Evolutionary conservation across 2,113 vertebrate species (phyloP).

Genomic region (Engraulis encrasicolus): DNA sequence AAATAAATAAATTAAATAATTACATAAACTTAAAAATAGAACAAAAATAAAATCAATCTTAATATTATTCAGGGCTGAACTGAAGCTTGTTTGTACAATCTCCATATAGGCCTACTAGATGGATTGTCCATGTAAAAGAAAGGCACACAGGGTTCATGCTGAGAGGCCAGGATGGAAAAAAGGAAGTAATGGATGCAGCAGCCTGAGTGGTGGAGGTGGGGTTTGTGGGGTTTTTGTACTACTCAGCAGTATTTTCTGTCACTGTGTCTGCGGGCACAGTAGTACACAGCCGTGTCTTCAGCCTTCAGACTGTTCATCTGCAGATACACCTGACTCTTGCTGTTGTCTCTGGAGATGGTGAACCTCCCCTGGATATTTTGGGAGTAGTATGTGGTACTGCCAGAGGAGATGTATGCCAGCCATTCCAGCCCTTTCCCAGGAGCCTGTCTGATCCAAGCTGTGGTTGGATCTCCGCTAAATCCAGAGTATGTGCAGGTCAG

Average conservation of each 20-base stretch:
- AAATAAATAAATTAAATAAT: too few relatives aligned
- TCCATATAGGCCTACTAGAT: too few relatives aligned
- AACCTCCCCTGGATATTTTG: slow-evolving; percentile 49
- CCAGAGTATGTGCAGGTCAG: too few relatives aligned
- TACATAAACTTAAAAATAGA: too few relatives aligned
- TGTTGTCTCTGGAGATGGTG: slow-evolving; percentile 52
- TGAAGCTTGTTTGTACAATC: too few relatives aligned
- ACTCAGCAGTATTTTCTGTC: neutral
- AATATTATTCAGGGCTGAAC: too few relatives aligned
- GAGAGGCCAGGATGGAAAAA: too few relatives aligned
- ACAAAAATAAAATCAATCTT: too few relatives aligned
- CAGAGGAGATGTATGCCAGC: neutral
- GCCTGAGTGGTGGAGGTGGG: neutral
- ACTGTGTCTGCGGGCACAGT: slow-evolving; percentile 31
- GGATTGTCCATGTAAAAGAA: too few relatives aligned
- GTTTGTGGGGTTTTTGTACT: slow-evolving; percentile 24
- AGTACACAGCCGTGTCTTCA: slow-evolving; percentile 50
- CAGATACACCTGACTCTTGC: slow-evolving; percentile 48
- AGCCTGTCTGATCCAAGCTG: neutral
- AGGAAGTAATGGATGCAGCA: too few relatives aligned
- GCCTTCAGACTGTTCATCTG: slow-evolving; percentile 48
- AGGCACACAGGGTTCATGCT: too few relatives aligned
- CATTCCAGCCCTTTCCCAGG: slow-evolving; percentile 31
- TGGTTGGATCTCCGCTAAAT: too few relatives aligned
- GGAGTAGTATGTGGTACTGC: slow-evolving; percentile 12